Conservation (phyloP, 2,888 invertebrate species). For the Idaea dimidiata region DNA sequence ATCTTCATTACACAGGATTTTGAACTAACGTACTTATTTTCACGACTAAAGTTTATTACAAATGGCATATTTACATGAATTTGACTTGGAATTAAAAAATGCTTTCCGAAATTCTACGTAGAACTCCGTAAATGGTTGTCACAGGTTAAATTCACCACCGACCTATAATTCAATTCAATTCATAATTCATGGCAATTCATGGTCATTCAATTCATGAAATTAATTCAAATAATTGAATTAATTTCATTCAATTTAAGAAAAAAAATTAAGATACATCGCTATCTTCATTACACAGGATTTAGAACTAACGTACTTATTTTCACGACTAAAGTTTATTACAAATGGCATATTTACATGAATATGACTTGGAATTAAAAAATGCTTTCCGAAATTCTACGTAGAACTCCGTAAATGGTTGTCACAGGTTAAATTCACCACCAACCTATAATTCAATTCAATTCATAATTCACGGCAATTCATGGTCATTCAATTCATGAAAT, state of each 20-base stretch:
- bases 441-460: no score
- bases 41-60: not conserved
- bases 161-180: no score
- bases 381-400: no score
- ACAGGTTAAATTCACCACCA: no score
- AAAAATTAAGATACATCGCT: slow-evolving; percentile 60
- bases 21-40: not conserved
- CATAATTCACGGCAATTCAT: no score
- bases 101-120: no score
- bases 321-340: not conserved
- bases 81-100: not conserved
- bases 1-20: slow-evolving; percentile 24
- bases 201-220: not conserved
- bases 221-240: no score
- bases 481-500: not conserved
- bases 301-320: not conserved
- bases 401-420: no score
- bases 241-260: not conserved
- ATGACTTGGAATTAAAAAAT: not conserved
- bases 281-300: slow-evolving; percentile 24
- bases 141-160: no score
- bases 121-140: no score
- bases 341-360: not conserved
- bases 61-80: not conserved
- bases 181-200: no score